Base-by-base conservation (phyloP, 1,140 invertebrate genomes). In the Holotrichia oblita region DNA sequence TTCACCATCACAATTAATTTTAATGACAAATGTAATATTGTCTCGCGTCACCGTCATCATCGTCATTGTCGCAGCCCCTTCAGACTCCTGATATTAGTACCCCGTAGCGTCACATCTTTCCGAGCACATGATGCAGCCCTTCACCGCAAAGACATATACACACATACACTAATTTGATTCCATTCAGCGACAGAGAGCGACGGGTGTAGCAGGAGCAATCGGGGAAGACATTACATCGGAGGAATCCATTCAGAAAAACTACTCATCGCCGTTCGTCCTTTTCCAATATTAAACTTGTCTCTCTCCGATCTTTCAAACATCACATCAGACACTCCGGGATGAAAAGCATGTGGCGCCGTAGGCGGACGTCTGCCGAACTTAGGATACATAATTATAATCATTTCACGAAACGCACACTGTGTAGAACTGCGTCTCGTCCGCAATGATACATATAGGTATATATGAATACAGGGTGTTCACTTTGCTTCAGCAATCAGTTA, bases 311-410 rank as follows among this genome's bases (percentile, higher is more conserved):
- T 55, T 55, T 55, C 48, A 44, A 14, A 10, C 17, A 14, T 17
- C 17, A 14, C 48, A 17, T 17, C 48, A 17, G 48, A 55, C 17
- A 55, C 17, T 55, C 48, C 48, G n/a, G 48, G 48, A 17, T 17
- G 48, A 55, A 55, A 55, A 55, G 64, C 64, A 72, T 72, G 64
- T 72, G 64, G 64, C 64, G 64, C 64, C 64, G 64, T 72, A 72
- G 64, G 64, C 64, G 64, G 64, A 12, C 64, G 64, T 40, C 64
- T 27, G 34, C 64, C 64, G 64, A 34, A 72, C 64, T 72, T 34
- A 72, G 64, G 64, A 40, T 40, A 40, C 64, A 40, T 72, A 72
- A 72, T 72, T 72, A 72, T 72, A 34, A 72, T 72, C 64, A 72
- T 72, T 72, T 72, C 64, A 40, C 34, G 34, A 40, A 72, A n/a